Evolutionary conservation across 1,140 invertebrate genomes (phyloP).

Genomic region (Penaeus japonicus): DNA sequence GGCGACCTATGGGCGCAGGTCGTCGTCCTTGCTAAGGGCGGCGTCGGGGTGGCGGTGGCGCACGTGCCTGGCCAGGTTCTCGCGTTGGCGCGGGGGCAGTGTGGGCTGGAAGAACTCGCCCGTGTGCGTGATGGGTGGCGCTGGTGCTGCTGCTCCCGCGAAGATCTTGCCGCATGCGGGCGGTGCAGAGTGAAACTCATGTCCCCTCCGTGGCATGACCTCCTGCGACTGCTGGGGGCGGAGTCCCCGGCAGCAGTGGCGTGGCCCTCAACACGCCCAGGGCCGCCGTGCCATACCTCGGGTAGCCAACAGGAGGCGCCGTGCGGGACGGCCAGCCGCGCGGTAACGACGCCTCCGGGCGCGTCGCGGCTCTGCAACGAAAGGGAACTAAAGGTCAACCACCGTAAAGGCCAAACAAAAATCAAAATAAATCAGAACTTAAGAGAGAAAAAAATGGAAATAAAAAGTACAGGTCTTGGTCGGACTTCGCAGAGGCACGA

Average conservation of each 20-base stretch:
- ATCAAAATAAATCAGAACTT: too few relatives aligned
- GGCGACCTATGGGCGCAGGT: too few relatives aligned
- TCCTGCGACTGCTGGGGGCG: background rate
- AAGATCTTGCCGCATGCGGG: constrained; percentile 88
- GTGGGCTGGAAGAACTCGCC: constrained; percentile 84
- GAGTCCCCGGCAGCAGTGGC: background rate
- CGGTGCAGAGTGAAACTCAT: constrained; percentile 64
- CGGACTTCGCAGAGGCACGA: too few relatives aligned
- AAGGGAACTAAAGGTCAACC: constrained; percentile 46
- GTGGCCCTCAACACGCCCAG: background rate
- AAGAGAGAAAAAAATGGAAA: background rate
- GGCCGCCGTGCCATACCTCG: background rate
- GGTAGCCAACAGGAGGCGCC: constrained; percentile 17
- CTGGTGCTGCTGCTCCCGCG: constrained; percentile 73
- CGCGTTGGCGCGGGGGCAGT: constrained; percentile 68
- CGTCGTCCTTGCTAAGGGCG: background rate
- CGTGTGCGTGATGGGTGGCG: constrained; percentile 85
- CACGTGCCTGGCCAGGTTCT: constrained; percentile 45
- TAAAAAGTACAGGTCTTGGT: background rate
- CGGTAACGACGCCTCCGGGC: constrained; percentile 16
- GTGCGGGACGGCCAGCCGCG: constrained; percentile 21
- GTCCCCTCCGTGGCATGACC: background rate
- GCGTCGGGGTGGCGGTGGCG: constrained; percentile 35
- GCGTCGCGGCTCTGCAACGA: constrained; percentile 42
- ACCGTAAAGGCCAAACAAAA: background rate